Percentiles rank a stretch among this genome's conserved stretches.
These are phyloP conservation scores for Acanthoscelides obtectus DNA, from an alignment of 2,888 invertebrate species.

Conservation along the genomic window DNA sequence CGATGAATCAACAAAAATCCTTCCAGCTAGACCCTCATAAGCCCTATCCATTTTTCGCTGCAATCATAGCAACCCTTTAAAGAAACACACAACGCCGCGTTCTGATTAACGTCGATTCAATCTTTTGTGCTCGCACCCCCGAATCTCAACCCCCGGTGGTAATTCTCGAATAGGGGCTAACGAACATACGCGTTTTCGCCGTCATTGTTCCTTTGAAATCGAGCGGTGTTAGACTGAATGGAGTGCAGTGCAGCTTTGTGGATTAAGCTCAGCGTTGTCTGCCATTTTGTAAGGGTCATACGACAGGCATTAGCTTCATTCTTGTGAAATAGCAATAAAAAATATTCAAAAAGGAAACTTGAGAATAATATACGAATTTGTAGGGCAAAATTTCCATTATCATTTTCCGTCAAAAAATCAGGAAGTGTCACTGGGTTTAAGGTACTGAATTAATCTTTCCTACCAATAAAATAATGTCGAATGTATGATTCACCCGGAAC, in stretches of 20 bases:
- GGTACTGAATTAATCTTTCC: no score
- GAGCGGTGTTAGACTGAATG: background rate
- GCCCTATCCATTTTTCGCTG: background rate
- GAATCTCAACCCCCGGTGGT: background rate
- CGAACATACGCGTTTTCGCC: background rate
- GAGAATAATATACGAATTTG: no score
- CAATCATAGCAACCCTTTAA: background rate
- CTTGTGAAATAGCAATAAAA: no score
- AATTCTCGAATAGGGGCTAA: background rate
- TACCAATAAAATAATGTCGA: no score
- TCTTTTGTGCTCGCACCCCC: background rate
- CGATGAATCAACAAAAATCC: no score
- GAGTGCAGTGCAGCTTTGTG: background rate
- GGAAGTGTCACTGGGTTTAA: no score
- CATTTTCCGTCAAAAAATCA: no score
- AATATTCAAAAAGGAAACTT: no score
- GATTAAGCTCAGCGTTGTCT: no score
- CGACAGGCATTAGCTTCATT: background rate
- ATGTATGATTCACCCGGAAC: no score
- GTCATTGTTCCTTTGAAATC: background rate
- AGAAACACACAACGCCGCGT: background rate
- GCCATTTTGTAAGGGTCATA: background rate
- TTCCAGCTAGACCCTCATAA: background rate
- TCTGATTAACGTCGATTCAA: slow-evolving; percentile 1
- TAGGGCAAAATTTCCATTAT: no score